Evolutionary conservation across 2,113 vertebrate species (phyloP).

Genomic region (Isichthys henryi): DNA sequence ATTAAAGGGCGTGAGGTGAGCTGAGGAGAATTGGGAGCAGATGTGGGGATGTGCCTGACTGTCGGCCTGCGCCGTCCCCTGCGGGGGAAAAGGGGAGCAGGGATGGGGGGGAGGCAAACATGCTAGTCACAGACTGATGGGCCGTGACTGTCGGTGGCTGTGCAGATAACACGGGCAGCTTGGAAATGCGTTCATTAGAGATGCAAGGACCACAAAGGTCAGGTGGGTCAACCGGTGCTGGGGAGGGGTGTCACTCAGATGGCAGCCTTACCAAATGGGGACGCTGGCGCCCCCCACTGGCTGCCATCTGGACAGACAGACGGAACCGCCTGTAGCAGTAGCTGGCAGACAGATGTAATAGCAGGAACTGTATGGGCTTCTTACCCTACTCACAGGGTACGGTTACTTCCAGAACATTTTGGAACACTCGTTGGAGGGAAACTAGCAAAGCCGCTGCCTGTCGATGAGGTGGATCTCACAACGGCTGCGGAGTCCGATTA

Average conservation of each 20-base stretch:
- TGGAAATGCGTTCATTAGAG: constrained; percentile 8
- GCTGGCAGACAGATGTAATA: neutral
- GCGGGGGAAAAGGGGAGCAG: neutral
- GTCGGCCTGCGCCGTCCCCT: constrained; percentile 5
- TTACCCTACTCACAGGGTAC: neutral
- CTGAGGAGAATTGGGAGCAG: constrained; percentile 20
- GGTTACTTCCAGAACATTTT: neutral
- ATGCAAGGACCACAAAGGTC: neutral
- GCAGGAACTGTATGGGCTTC: no score
- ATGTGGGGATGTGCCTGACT: constrained; percentile 25
- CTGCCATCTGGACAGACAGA: neutral
- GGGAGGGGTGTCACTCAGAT: neutral
- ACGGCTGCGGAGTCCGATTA: neutral
- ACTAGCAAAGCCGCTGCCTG: neutral
- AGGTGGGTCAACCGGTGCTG: neutral
- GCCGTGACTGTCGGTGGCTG: neutral
- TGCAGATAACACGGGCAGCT: neutral
- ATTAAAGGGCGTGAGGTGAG: constrained; percentile 23
- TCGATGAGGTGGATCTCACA: neutral
- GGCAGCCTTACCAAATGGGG: neutral
- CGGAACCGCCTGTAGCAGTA: neutral
- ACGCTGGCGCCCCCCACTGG: neutral
- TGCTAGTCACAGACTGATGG: neutral
- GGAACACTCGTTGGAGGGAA: neutral
- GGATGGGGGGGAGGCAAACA: neutral